Evolutionary conservation across 2,888 invertebrate genomes (phyloP), one percentile per base, ranked within the genome.

Genomic region (Troides aeacus): DNA sequence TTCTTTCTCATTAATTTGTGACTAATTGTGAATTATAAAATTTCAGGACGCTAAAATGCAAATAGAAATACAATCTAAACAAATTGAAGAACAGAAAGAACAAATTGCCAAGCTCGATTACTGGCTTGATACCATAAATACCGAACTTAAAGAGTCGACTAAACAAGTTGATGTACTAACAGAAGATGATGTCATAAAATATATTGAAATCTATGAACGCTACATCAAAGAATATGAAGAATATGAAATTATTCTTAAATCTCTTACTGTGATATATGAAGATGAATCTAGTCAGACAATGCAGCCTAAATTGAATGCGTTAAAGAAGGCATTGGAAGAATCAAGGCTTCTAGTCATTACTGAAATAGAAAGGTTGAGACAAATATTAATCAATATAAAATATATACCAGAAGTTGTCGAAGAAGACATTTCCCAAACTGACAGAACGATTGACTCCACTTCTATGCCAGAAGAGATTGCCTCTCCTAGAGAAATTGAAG

Each of bases 381-480:
- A 86, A 74, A 86, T 93, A 67, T 88, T 95, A 64, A 64, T 87
- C 70, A 88, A 88, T 24, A 81, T 91, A 62, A 84, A 80, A 74
- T 84, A 81, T 67, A 87, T 77, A 36, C 85, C 85, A 46, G 92
- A 92, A 75, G 77, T 85, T 8, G 80, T 79, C 8, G 93, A 94
- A 64, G 92, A 92, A 10, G 92, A 92, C 73, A 81, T 89, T 69
- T 93, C 94, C 36, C 88, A 93, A 77, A 94, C 94, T 53, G 94
- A 94, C 76, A 89, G 93, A 73, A 95, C 95, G 8, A 93, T 96
- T 62, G 95, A 95, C 84, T 95, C 95, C 0, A 93, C 94, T 62
- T 95, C 95, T 67, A 95, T 96, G 94, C 95, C 95, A 2, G 95
- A 95, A 82, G 95, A 96, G 85, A 93, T 95, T 77, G 92, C 93